These are phyloP conservation scores for Neogobius melanostomus DNA, from an alignment of 2,113 vertebrate species.

Conservation along the genomic window DNA sequence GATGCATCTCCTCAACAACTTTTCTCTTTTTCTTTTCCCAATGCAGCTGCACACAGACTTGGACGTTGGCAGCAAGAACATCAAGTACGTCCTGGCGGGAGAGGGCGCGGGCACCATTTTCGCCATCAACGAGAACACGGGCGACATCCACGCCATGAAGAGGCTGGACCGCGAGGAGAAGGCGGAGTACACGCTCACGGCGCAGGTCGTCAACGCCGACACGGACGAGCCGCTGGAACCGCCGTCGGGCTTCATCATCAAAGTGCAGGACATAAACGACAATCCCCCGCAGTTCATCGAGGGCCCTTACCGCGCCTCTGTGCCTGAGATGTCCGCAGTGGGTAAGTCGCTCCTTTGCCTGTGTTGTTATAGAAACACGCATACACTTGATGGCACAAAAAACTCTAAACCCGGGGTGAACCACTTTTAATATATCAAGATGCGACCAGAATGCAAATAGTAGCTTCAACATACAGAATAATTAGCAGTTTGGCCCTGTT, in stretches of 20 bases:
- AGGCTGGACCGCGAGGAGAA: conserved; percentile 98
- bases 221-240: conserved; percentile 91
- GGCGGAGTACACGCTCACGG: conserved; percentile 94
- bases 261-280: conserved; percentile 99
- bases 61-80: conserved; percentile 88
- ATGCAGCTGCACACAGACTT: conserved; percentile 94
- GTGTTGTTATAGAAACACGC: neutral
- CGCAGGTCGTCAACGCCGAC: conserved; percentile 91
- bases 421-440: too few species aligned
- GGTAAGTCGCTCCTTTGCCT: conserved; percentile 78
- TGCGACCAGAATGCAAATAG: too few species aligned
- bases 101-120: conserved; percentile 98
- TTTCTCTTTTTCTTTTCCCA: neutral
- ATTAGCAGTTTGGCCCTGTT: too few species aligned
- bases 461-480: too few species aligned
- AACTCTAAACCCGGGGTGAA: too few species aligned
- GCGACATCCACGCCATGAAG: conserved; percentile 98
- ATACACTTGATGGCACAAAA: too few species aligned
- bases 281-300: conserved; percentile 93
- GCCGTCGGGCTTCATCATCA: conserved; percentile 98
- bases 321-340: conserved; percentile 95
- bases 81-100: conserved; percentile 93
- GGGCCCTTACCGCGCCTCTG: conserved; percentile 89
- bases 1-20: conserved; percentile 7
- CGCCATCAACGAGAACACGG: conserved; percentile 94